phyloP scores from a whole-genome alignment of 2,113 vertebrate genomes.

The Vidua macroura region DNA sequence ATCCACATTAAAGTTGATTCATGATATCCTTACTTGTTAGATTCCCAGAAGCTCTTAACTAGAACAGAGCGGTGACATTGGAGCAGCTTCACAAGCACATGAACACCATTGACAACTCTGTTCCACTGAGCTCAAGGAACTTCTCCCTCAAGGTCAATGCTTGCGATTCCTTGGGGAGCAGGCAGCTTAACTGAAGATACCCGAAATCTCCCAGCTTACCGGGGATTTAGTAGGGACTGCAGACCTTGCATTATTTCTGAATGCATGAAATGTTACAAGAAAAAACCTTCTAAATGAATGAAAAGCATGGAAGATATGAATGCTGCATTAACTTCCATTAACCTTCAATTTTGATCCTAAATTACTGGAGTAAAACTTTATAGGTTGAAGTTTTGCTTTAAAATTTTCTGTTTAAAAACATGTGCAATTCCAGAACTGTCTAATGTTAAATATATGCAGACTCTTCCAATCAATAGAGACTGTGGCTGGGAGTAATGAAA shows the following conservation, averaged over 20 bases:
- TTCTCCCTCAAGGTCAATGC: slow-evolving; percentile 52
- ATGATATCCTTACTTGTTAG: slow-evolving; percentile 62
- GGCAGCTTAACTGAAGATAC: background rate
- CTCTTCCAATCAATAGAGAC: background rate
- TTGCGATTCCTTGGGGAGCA: background rate
- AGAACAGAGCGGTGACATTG: slow-evolving; percentile 48
- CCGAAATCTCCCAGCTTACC: background rate
- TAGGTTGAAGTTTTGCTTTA: background rate
- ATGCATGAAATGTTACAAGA: background rate
- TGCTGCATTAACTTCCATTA: background rate
- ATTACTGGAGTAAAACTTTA: background rate
- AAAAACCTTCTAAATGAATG: background rate
- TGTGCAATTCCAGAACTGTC: background rate
- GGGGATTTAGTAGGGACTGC: background rate
- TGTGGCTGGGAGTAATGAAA: background rate
- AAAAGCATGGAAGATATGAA: background rate
- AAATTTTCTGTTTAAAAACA: background rate
- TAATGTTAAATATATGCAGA: background rate
- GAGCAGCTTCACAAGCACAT: background rate
- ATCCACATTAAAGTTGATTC: slow-evolving; percentile 67
- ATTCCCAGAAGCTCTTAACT: slow-evolving; percentile 67
- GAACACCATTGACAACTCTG: background rate
- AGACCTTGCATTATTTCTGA: background rate
- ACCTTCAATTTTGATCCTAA: background rate
- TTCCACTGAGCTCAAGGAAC: background rate